Percentiles rank a stretch among this genome's conserved stretches.
phyloP scores from a whole-genome alignment of 2,113 vertebrate species.

The Myxocyprinus asiaticus region DNA sequence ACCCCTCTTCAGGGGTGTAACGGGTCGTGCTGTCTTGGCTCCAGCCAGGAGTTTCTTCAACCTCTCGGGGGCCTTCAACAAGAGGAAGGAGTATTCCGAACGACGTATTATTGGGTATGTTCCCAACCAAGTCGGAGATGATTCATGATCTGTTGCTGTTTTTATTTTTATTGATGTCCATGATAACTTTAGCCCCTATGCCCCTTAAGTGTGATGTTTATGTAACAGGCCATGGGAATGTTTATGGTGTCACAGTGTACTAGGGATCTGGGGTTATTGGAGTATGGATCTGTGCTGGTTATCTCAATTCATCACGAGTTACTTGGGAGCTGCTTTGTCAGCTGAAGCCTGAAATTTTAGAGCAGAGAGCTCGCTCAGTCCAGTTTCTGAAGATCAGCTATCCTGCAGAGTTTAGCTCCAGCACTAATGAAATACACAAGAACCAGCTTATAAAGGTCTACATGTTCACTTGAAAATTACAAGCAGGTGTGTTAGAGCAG shows the following conservation, averaged over 20 bases:
- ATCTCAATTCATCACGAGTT: too few relatives aligned
- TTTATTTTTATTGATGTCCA: constrained; percentile 6
- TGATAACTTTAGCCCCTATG: not conserved
- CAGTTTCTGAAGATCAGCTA: too few relatives aligned
- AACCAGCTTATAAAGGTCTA: too few relatives aligned
- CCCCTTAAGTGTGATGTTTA: not conserved
- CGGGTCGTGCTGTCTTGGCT: constrained; percentile 18
- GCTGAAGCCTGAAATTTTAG: too few relatives aligned
- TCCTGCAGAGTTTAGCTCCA: too few relatives aligned
- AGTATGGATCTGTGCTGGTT: constrained; percentile 13
- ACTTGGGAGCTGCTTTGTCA: too few relatives aligned
- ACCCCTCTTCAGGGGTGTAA: constrained; percentile 57
- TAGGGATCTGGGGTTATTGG: constrained; percentile 25
- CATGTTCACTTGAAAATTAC: too few relatives aligned
- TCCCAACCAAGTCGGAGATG: not conserved
- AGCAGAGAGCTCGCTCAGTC: too few relatives aligned
- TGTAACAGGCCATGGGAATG: constrained; percentile 36
- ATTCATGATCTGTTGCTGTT: constrained; percentile 27
- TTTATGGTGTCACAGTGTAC: not conserved
- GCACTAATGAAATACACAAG: too few relatives aligned
- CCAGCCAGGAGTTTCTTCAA: constrained; percentile 84
- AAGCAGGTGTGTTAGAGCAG: too few relatives aligned
- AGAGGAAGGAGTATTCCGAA: constrained; percentile 94
- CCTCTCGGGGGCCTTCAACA: constrained; percentile 85
- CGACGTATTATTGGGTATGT: constrained; percentile 93